Evolutionary conservation across 1,140 invertebrate species (phyloP).

Genomic region (Cyclina sinensis): DNA sequence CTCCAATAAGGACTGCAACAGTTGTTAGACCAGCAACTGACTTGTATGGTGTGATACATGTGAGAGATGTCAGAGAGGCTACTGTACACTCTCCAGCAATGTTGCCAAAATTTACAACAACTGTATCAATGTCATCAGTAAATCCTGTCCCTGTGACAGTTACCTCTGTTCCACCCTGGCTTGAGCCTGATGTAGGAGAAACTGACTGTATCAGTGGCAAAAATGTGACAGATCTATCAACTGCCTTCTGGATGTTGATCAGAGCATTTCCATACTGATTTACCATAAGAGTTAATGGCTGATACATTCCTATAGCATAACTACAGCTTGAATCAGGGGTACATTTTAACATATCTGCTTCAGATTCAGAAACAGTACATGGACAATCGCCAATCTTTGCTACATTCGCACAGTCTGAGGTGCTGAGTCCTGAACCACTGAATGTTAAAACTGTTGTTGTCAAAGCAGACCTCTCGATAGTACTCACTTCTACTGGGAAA

Average conservation of each 20-base stretch:
- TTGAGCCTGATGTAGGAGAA: conserved; percentile 69
- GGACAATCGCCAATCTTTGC: conserved; percentile 64
- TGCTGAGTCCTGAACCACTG: conserved; percentile 72
- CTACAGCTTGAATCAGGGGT: conserved; percentile 42
- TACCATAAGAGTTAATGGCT: conserved; percentile 68
- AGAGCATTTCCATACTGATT: conserved; percentile 74
- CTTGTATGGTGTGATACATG: conserved; percentile 64
- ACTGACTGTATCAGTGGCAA: conserved; percentile 71
- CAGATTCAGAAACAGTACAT: conserved; percentile 31
- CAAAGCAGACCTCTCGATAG: conserved; percentile 21
- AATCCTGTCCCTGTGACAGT: conserved; percentile 71
- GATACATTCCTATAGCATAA: conserved; percentile 61
- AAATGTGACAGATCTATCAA: conserved; percentile 62
- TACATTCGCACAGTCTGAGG: conserved; percentile 73
- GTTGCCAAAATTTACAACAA: conserved; percentile 67
- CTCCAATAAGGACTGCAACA: neutral
- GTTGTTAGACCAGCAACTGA: neutral
- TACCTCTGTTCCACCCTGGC: conserved; percentile 68
- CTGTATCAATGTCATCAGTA: conserved; percentile 30
- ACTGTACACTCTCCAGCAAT: conserved; percentile 60
- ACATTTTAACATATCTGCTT: conserved; percentile 52
- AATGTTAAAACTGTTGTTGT: conserved; percentile 68
- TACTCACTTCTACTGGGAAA: conserved; percentile 47
- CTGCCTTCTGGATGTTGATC: conserved; percentile 49
- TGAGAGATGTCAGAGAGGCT: conserved; percentile 47